phyloP scores from a whole-genome alignment of 2,888 invertebrate species.

The Cantharis nigra region DNA sequence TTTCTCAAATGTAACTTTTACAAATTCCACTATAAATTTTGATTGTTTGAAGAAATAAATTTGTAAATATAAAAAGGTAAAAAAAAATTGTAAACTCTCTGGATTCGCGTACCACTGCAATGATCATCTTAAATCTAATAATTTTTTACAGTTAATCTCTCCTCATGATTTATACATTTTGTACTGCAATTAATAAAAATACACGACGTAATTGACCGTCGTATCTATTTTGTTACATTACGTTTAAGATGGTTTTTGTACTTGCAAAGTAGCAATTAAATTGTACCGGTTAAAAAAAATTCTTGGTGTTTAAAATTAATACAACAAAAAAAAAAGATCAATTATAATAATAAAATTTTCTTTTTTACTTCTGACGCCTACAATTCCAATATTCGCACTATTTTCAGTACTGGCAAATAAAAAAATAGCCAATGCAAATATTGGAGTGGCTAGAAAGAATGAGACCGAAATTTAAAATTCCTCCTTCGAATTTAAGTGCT shows the following conservation, averaged over 20 bases:
- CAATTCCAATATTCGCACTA: slow-evolving; percentile 5
- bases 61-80: slow-evolving; percentile 1
- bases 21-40: background rate
- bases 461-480: background rate
- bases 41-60: background rate
- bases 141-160: slow-evolving; percentile 24
- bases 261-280: slow-evolving; percentile 44
- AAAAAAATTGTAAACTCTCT: slow-evolving; percentile 22
- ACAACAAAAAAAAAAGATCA: background rate
- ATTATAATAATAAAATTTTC: background rate
- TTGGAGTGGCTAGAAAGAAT: background rate
- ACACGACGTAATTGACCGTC: slow-evolving; percentile 49
- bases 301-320: background rate
- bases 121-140: slow-evolving; percentile 28
- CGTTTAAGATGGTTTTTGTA: slow-evolving; percentile 37
- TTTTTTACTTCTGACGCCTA: background rate
- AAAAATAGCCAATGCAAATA: slow-evolving; percentile 8
- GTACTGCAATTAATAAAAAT: slow-evolving; percentile 56
- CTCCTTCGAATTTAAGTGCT: slow-evolving; percentile 31
- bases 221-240: slow-evolving; percentile 37
- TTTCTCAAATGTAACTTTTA: background rate
- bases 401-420: slow-evolving; percentile 32
- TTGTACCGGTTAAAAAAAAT: background rate
- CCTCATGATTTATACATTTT: slow-evolving; percentile 45
- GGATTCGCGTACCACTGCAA: slow-evolving; percentile 7